Percentiles rank a stretch among this genome's conserved stretches.
Conservation (phyloP, 2,113 vertebrate species). For the Sterrhoptilus dennistouni region DNA sequence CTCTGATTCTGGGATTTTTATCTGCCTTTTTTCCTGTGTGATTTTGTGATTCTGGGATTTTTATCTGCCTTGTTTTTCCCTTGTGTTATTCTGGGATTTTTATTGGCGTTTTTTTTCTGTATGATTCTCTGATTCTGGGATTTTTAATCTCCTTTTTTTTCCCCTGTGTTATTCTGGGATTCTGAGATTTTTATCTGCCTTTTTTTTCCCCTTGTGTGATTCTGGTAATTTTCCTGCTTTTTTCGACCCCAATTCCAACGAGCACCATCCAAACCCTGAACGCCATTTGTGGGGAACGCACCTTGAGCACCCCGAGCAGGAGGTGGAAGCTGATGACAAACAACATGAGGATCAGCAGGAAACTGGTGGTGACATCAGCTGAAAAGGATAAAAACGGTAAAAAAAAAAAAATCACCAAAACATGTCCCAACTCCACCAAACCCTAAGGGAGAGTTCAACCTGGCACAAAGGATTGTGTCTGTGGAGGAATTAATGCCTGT, state of each 20-base stretch:
- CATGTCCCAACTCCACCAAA: background rate
- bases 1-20: background rate
- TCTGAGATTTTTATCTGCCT: no score
- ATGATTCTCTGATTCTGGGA: no score
- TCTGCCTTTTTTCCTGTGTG: background rate
- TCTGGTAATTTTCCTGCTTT: background rate
- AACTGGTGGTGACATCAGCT: slow-evolving; percentile 77
- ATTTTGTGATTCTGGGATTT: background rate
- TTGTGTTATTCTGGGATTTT: background rate
- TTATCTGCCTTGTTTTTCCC: background rate
- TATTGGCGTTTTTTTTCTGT: background rate
- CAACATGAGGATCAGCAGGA: slow-evolving; percentile 74
- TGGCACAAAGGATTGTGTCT: background rate
- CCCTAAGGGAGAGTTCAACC: background rate
- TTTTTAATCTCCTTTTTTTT: background rate
- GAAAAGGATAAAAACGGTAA: background rate
- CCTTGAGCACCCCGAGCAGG: slow-evolving; percentile 75
- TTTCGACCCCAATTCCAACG: background rate
- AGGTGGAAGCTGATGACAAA: slow-evolving; percentile 76
- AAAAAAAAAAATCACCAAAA: background rate
- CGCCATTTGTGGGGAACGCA: background rate
- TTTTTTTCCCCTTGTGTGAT: background rate
- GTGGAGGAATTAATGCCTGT: no score
- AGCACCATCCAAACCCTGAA: background rate
- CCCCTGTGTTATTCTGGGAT: no score